phyloP scores from a whole-genome alignment of 2,797 vertebrate species.

The Eremophila alpestris region DNA sequence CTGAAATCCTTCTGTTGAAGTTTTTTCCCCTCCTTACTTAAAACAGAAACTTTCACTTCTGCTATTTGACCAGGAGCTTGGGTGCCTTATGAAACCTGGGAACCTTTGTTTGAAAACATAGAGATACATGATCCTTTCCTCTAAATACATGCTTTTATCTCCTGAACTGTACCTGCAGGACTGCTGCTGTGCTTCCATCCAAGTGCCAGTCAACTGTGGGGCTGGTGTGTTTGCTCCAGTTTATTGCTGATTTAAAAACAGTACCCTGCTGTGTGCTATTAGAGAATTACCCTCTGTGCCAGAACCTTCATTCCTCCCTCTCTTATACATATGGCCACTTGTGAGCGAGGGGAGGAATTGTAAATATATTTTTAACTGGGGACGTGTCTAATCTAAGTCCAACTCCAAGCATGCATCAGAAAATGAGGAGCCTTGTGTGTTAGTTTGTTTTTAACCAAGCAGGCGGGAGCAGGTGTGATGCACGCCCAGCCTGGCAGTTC shows the following conservation, averaged over 20 bases:
- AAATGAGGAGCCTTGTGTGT: neutral
- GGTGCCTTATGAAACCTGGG: neutral
- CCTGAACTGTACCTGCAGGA: neutral
- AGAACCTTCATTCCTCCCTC: neutral
- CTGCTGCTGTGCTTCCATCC: neutral
- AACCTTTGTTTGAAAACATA: neutral
- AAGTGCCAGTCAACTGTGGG: fast-evolving
- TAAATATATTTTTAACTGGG: neutral
- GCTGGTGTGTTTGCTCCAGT: neutral
- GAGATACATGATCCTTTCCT: neutral
- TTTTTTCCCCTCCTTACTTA: neutral
- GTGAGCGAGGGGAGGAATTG: neutral
- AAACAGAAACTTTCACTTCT: constrained; percentile 23
- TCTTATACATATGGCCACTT: neutral
- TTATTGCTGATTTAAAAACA: neutral
- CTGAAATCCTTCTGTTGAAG: neutral
- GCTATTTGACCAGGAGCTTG: neutral
- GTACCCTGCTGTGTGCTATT: neutral
- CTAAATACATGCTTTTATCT: neutral
- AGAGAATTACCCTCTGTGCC: neutral
- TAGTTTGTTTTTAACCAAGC: neutral
- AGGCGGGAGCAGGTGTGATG: neutral
- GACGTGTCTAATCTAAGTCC: neutral
- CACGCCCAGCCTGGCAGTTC: neutral
- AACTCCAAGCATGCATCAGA: neutral